Base-by-base conservation (phyloP, 23 tunicate genomes). In the Corella eumyota region DNA sequence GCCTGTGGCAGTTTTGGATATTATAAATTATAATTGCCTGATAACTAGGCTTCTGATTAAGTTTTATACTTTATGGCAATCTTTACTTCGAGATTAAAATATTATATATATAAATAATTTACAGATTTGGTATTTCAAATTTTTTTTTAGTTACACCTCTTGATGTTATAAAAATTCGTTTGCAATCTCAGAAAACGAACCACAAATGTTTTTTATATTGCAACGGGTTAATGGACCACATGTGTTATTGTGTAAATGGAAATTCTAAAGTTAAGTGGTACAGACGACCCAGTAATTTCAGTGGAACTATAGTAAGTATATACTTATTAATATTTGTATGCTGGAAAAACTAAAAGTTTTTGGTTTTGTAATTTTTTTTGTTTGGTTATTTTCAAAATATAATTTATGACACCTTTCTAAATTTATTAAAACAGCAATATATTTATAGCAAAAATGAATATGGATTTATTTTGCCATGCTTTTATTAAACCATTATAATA, bases 151-250 rank as follows among this genome's bases (percentile, higher is more conserved):
- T 90, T 50, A 90, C 98, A 5, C 98, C 98, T 6, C 63, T 90
- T 36, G 98, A 90, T 75, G 98, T 90, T 13, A 69, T 90, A 33
- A 90, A 90, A 70, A 85, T 77, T 2, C 62, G 90, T 65, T 64
- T 86, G 50, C 87, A 78, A 67, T 58, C 96, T 1, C 78, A 70
- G 45, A 76, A 65, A 20, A 46, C 68, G 2, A 60, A 26, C 30
- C 27, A 24, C 27, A 84, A 84, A 76, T 84, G 94, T 50, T 76
- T 91, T 50, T 53, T 69, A 40, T 91, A 81, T 33, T 91, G 98
- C 74, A 91, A 91, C 66, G 92, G 98, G 3, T 55, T 81, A 57
- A 81, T 91, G 92, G 98, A 91, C 60, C 92, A 91, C 59, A 24
- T 91, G 37, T 74, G 90, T 57, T 74, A 76, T 30, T 90, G 97